A percentile compares a stretch with the other conserved stretches of the same genome.
Evolutionary conservation across 2,888 invertebrate species (phyloP).

Genomic region (Drosophila macrothrix): DNA sequence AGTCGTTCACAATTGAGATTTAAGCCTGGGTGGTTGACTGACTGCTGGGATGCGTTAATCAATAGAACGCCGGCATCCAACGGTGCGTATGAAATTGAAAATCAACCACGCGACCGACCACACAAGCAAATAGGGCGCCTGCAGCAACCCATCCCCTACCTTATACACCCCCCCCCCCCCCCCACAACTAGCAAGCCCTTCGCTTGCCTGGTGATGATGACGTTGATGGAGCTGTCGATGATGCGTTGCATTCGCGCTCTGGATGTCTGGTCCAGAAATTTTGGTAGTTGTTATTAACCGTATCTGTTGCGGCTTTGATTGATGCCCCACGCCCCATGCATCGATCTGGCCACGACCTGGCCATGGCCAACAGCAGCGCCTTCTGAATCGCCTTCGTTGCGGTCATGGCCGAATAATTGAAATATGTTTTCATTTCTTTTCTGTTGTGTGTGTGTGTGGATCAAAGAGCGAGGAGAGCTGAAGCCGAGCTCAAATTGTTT

Average conservation of each 20-base stretch:
- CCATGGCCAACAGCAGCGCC: constrained; percentile 46
- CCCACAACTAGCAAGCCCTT: background rate
- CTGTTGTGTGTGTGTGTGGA: constrained; percentile 36
- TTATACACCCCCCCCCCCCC: background rate
- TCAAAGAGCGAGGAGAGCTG: constrained; percentile 59
- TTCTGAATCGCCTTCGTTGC: constrained; percentile 63
- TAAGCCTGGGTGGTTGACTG: constrained; percentile 20
- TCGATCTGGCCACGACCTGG: constrained; percentile 13
- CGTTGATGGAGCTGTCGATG: constrained; percentile 67
- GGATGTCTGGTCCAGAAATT: constrained; percentile 33
- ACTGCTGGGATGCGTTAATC: constrained; percentile 55
- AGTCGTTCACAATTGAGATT: constrained; percentile 5
- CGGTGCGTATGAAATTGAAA: constrained; percentile 80
- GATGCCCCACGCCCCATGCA: constrained; percentile 56
- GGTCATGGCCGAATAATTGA: constrained; percentile 79
- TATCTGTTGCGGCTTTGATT: constrained; percentile 73
- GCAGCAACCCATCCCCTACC: background rate
- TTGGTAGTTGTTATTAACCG: constrained; percentile 66
- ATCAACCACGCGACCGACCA: constrained; percentile 69
- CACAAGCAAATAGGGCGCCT: constrained; percentile 59
- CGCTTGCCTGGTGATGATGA: constrained; percentile 36
- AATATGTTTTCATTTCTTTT: constrained; percentile 64
- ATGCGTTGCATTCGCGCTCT: constrained; percentile 48
- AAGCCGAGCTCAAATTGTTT: constrained; percentile 20
- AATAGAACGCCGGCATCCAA: constrained; percentile 74